Conservation (phyloP, 2,888 invertebrate species). For the Trichacis sp. region DNA sequence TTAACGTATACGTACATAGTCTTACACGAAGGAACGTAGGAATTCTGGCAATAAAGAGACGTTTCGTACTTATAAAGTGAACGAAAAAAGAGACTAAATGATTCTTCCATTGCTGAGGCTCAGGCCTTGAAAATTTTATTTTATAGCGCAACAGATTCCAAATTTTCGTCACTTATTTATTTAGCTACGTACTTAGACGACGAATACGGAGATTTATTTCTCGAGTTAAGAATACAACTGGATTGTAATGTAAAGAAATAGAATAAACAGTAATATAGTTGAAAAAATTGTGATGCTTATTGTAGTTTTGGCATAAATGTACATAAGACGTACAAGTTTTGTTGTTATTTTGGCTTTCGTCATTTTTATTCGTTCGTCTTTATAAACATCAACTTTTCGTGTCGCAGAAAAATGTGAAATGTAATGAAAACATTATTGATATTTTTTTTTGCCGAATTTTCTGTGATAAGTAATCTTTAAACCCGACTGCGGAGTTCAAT, state of each 20-base stretch:
- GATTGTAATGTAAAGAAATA: background rate
- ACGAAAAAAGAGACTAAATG: background rate
- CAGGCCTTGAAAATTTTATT: background rate
- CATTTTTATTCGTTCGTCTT: background rate
- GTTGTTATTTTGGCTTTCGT: background rate
- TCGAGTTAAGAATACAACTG: background rate
- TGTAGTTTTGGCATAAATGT: background rate
- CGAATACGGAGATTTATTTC: background rate
- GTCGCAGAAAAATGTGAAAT: background rate
- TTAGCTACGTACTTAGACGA: background rate
- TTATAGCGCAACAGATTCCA: background rate
- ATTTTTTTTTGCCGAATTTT: background rate
- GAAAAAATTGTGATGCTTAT: conserved; percentile 2
- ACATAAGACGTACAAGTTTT: background rate
- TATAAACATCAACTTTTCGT: background rate
- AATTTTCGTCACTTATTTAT: background rate
- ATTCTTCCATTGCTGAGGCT: background rate
- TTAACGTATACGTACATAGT: background rate
- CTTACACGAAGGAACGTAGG: too few relatives aligned
- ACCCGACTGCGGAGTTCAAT: too few relatives aligned
- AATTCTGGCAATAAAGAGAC: background rate
- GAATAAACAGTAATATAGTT: background rate
- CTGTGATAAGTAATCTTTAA: conserved; percentile 5
- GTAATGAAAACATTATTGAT: background rate
- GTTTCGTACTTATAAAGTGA: background rate